phyloP scores from a whole-genome alignment of 2,113 vertebrate species.

The Gopherus flavomarginatus region DNA sequence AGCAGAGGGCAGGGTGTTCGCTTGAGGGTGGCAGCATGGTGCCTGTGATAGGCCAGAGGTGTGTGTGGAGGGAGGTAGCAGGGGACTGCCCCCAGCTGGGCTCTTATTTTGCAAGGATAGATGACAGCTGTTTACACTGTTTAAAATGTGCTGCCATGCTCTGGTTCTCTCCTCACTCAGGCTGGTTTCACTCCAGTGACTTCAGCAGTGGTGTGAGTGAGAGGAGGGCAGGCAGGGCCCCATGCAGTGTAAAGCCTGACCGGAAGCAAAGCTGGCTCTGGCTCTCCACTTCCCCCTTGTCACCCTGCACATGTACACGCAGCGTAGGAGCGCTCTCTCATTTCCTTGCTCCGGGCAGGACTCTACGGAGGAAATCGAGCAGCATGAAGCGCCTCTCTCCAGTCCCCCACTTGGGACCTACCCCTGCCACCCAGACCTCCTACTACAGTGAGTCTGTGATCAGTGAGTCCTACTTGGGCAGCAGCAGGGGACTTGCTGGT shows the following conservation, averaged over 20 bases:
- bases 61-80: not conserved
- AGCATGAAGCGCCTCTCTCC: slow-evolving; percentile 73
- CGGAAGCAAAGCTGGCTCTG: not conserved
- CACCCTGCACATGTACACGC: not conserved
- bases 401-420: slow-evolving; percentile 8
- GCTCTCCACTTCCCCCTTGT: not conserved
- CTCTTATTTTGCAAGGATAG: not conserved
- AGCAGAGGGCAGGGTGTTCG: not conserved
- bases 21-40: not conserved
- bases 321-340: not conserved
- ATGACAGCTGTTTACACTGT: not conserved
- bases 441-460: slow-evolving; percentile 83
- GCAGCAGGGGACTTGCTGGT: slow-evolving; percentile 54
- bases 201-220: not conserved
- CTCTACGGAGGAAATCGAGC: slow-evolving; percentile 69
- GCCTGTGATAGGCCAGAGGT: not conserved
- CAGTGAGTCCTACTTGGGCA: slow-evolving; percentile 78
- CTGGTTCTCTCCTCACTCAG: not conserved
- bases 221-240: not conserved
- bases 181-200: not conserved
- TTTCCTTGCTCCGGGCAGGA: slow-evolving; percentile 29
- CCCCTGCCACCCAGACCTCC: slow-evolving; percentile 74
- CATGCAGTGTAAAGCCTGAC: not conserved
- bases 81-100: not conserved
- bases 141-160: not conserved